Evolutionary conservation across 2,888 invertebrate genomes (phyloP), one percentile per base, ranked within the genome.

Genomic region (Octonoba sinensis): DNA sequence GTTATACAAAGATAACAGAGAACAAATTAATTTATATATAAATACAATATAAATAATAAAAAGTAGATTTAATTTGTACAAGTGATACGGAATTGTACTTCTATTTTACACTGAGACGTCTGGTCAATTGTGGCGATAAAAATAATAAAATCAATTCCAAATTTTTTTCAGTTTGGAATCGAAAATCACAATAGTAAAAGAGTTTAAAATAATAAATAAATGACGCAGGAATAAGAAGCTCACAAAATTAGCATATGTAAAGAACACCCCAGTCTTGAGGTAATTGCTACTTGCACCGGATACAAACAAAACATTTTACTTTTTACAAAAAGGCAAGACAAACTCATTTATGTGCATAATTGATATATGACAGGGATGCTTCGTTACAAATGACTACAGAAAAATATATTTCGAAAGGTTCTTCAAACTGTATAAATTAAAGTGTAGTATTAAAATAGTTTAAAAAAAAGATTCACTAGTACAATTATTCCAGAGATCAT

Each of bases 31-130:
- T 69, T 69, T 60, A 62, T 27, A 20, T 66, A 54, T 73, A 81
- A 72, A 79, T 65, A 66, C 79, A 73, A 54, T 73, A 81, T 81
- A 81, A 81, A 81, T 81, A 81, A 81, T 69, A 76, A 76, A 77
- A 77, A 70, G 46, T 64, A 16, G 56, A 75, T 75, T 71, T 74
- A 74, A 74, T 77, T 81, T 67, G 36, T 65, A 79, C 67, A 73
- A 27, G 46, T 51, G 60, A 77, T 59, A 69, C 65, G 73, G 72
- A 81, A 81, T 51, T 56, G 60, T 78, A 78, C 51, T 70, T 71
- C 69, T 70, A 77, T 62, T 77, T 77, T 71, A 77, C 77, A 77
- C 56, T 46, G 64, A 56, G 49, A 54, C 56, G 16, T 49, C 67
- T 71, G 36, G 59, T 74, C 46, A 51, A 8, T 64, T 73, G 24